These are phyloP conservation scores for Artibeus jamaicensis DNA, from an alignment of 2,797 vertebrate species.

Conservation along the genomic window DNA sequence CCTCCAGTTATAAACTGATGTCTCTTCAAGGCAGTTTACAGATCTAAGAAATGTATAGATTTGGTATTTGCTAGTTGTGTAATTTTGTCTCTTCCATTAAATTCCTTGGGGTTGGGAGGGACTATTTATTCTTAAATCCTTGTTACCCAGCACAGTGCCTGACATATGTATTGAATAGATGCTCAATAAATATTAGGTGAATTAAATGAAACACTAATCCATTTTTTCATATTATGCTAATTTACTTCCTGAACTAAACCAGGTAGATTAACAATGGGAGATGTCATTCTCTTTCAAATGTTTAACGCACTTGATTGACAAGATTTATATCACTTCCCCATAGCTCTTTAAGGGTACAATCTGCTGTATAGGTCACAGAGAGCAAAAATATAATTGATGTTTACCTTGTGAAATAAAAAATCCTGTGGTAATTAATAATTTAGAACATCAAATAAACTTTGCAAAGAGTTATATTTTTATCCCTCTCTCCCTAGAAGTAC, in stretches of 20 bases:
- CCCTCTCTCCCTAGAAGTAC: neutral
- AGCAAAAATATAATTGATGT: neutral
- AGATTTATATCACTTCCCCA: neutral
- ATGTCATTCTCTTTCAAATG: neutral
- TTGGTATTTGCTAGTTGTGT: neutral
- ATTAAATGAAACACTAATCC: neutral
- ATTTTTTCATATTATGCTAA: conserved; percentile 8
- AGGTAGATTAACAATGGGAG: neutral
- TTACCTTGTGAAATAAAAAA: neutral
- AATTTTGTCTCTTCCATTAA: neutral
- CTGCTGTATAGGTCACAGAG: neutral
- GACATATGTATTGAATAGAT: neutral
- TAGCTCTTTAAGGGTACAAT: conserved; percentile 5
- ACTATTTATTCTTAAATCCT: neutral
- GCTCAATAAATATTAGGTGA: neutral
- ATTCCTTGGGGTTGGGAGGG: neutral
- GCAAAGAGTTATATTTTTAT: neutral
- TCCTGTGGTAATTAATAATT: conserved; percentile 31
- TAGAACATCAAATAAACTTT: conserved; percentile 14
- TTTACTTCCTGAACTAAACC: neutral
- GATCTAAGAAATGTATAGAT: neutral
- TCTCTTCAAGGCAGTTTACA: neutral
- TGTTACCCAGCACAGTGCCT: neutral
- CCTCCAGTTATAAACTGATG: neutral
- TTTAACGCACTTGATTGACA: neutral